Conservation (phyloP, 2,797 vertebrate genomes). For the Mionectes olivaceus region DNA sequence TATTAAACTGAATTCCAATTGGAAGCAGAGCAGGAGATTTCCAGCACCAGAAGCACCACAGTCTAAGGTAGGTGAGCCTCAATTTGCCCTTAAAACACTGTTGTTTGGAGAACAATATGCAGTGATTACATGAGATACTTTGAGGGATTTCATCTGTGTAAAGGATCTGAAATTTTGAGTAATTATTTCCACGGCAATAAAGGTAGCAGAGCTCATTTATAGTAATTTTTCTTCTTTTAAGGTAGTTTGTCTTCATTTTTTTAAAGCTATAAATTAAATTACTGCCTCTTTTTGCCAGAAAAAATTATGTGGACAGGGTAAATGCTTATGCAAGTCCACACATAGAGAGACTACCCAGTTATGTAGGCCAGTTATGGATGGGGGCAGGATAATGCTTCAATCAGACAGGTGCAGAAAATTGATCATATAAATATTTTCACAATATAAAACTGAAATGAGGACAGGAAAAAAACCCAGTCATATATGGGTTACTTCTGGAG, state of each 20-base stretch:
- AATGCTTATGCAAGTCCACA: not conserved
- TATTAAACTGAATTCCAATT: not conserved
- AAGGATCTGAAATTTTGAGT: not conserved
- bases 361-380: not conserved
- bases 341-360: not conserved
- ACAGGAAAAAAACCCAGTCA: accelerated
- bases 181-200: not conserved
- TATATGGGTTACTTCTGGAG: accelerated
- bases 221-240: not conserved
- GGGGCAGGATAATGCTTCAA: not conserved
- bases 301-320: accelerated
- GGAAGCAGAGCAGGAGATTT: not conserved
- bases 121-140: not conserved
- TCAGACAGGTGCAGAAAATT: not conserved
- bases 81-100: not conserved
- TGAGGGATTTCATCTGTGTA: not conserved
- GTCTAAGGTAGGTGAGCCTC: not conserved
- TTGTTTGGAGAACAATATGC: accelerated
- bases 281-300: not conserved
- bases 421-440: not conserved
- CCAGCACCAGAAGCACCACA: not conserved
- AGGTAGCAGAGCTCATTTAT: not conserved
- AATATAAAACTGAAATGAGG: not conserved
- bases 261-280: not conserved
- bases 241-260: not conserved